Conservation (phyloP, 2,113 vertebrate species). For the Tachuris rubrigastra region DNA sequence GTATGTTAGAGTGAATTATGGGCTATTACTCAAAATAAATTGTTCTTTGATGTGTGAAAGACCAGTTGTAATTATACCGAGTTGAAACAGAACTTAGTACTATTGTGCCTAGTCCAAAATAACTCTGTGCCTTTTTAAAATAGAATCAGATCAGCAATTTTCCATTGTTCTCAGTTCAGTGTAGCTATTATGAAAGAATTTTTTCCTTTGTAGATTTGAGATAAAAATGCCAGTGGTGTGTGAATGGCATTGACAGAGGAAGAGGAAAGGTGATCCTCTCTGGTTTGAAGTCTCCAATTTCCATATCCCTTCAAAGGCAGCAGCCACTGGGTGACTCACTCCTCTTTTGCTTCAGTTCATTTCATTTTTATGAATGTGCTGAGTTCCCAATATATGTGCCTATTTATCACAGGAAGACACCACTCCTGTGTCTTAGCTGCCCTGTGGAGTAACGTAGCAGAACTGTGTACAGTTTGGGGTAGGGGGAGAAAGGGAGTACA, state of each 20-base stretch:
- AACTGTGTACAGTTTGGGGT: background rate
- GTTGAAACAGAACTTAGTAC: background rate
- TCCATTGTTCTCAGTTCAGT: background rate
- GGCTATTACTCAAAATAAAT: conserved; percentile 25
- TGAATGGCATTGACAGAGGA: background rate
- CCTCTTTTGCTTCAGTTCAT: background rate
- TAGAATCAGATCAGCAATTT: background rate
- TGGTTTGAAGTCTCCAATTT: background rate
- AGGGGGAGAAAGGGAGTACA: background rate
- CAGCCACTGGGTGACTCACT: background rate
- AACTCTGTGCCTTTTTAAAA: background rate
- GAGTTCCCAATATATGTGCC: background rate
- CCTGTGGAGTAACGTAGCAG: background rate
- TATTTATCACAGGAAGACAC: background rate
- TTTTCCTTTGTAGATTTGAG: background rate
- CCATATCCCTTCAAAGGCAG: background rate
- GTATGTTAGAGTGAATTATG: background rate
- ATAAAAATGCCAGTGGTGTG: background rate
- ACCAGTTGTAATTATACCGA: background rate
- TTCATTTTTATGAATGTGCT: background rate
- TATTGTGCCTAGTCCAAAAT: background rate
- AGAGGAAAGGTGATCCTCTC: background rate
- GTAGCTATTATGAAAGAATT: background rate
- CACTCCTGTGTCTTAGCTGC: background rate
- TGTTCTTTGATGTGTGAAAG: conserved; percentile 31